Conservation (phyloP, 2,888 invertebrate species). For the Noctuana brunneofusca region DNA sequence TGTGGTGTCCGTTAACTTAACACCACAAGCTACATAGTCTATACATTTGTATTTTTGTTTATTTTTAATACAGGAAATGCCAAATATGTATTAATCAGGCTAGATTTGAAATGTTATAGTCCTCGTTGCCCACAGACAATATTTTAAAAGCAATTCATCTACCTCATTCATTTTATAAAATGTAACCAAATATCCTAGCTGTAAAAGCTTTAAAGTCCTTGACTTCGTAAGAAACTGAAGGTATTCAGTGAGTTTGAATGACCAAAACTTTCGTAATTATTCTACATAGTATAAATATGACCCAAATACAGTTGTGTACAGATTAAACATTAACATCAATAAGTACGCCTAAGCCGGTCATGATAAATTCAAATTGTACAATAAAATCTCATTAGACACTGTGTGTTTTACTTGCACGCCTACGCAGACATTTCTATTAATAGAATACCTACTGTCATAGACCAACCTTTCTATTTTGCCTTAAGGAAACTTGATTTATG, state of each 20-base stretch:
- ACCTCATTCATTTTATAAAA: no score
- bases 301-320: background rate
- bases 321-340: background rate
- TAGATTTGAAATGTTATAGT: no score
- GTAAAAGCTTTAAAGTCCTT: background rate
- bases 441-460: slow-evolving; percentile 5
- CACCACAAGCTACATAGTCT: background rate
- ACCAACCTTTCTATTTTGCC: background rate
- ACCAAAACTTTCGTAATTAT: background rate
- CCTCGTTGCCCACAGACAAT: no score
- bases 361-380: slow-evolving; percentile 7
- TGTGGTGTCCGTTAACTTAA: background rate
- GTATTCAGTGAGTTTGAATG: background rate
- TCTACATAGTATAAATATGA: background rate
- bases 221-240: background rate
- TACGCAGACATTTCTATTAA: slow-evolving; percentile 5
- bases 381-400: slow-evolving; percentile 11
- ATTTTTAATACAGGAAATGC: background rate
- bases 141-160: no score
- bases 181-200: no score
- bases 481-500: background rate
- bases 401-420: slow-evolving; percentile 2
- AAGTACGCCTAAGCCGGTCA: background rate
- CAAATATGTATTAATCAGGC: background rate
- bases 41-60: background rate